Base-by-base conservation (phyloP, 2,797 vertebrate genomes). In the Sorex maritimensis region DNA sequence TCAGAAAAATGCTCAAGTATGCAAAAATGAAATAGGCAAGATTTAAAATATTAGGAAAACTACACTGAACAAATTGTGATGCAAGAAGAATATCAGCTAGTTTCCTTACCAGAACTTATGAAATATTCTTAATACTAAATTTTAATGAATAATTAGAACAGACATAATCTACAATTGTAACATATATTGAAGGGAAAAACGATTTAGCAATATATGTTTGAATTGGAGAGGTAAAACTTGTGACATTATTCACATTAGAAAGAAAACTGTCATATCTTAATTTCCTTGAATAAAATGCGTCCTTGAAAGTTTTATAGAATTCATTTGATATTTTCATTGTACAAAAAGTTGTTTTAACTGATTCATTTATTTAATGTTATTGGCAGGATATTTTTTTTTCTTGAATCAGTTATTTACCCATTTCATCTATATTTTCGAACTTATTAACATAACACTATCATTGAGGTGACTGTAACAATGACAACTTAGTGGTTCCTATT, bases 231-330 rank as follows among this genome's bases (percentile, higher is more conserved):
- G 34, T 34, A 34, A 34, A 34, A 34, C 34, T 34, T 34, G 34
- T 34, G 34, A 34, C 34, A 34, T 34, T 34, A 34, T 34, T 34
- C 34, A 34, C 34, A 34, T 34, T 34, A 34, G 34, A 34, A 34
- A 34, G 34, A 34, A 34, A 34, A 34, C 34, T 34, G 34, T 34
- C 34, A 34, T 34, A 34, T 34, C 34, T 34, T 34, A 34, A 34
- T 34, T 34, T 34, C 34, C 34, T 34, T 34, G 23, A 28, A n/a
- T 55, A 41, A 65, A 58, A 6, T 90, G 63, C 71, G 65, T 49
- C 86, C 30, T 90, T 90, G 2, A 38, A 83, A 80, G 73, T 52
- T 41, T 55, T 63, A n/a, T 58, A 74, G 10, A 88, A 79, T 84
- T 58, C 84, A 67, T 63, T 68, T 68, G n/a, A 19, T 74, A 23